Base-by-base conservation (phyloP, 2,888 invertebrate genomes). In the Xanthorhoe spadicearia region DNA sequence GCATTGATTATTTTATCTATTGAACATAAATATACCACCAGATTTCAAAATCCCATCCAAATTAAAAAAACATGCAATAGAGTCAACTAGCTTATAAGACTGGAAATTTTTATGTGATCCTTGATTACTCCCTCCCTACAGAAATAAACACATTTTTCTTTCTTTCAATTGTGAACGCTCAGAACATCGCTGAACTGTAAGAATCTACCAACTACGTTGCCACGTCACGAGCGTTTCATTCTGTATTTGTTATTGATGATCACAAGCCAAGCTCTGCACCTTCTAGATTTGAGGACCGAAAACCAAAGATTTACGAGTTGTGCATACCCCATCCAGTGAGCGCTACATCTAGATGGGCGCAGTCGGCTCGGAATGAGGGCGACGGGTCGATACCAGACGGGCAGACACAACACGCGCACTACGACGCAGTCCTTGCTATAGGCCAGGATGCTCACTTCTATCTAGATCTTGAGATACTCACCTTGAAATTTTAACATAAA, bases 311-410 rank as follows among this genome's bases (percentile, higher is more conserved):
- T 8, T 10, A 4, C 38, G 13, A 19, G 17, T 35, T 32, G n/a
- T 58, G 32, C 53, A 64, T 81, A 81, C 76, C 81, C 77, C 78
- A 78, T 81, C 82, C 80, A 81, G 79, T 78, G 76, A 79, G 73
- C 75, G 76, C 77, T 82, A 82, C 79, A 81, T 85, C 84, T 79
- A 74, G 76, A 76, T 83, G 85, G 86, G 86, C 88, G 85, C 86
- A 88, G 87, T 84, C 84, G 87, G 86, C 84, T 82, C 81, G 87
- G 86, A 91, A 89, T 79, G 92, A 89, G 93, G 94, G 89, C 94
- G 92, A 83, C 89, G 85, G 93, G 93, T 94, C 94, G 93, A 94
- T 94, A 83, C 85, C 88, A 94, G 94, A 94, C 94, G 79, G 82
- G 83, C 83, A 90, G 90, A 88, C 88, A 90, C 87, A 90, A 89